phyloP scores from a whole-genome alignment of 2,888 invertebrate species.

The Parnassius smintheus region DNA sequence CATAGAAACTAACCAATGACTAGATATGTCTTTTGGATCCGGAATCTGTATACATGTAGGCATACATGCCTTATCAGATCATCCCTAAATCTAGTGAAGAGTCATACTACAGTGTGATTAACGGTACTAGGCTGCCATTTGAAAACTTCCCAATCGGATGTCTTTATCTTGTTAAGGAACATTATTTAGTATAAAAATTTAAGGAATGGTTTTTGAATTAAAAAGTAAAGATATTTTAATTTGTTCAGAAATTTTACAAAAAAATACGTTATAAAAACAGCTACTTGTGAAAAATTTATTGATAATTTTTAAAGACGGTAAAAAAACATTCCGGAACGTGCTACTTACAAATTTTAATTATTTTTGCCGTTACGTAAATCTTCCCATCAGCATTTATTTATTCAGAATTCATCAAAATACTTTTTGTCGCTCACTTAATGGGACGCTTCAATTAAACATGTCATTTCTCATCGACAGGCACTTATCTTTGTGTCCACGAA shows the following conservation, averaged over 20 bases:
- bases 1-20: too few species aligned
- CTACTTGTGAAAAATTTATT: conserved; percentile 14
- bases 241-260: neutral
- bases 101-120: too few species aligned
- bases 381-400: conserved; percentile 30
- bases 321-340: conserved; percentile 12
- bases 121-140: too few species aligned
- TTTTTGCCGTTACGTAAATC: conserved; percentile 20
- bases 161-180: too few species aligned
- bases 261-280: neutral
- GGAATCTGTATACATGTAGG: too few species aligned
- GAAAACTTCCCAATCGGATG: too few species aligned
- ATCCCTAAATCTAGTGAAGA: too few species aligned
- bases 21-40: too few species aligned
- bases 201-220: too few species aligned
- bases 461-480: conserved; percentile 36
- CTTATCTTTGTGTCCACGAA: conserved; percentile 32
- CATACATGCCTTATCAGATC: too few species aligned
- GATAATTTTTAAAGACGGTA: conserved; percentile 16
- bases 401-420: conserved; percentile 27
- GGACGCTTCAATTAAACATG: conserved; percentile 37
- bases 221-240: too few species aligned
- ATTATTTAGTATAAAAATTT: too few species aligned
- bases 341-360: conserved; percentile 20
- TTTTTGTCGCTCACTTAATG: conserved; percentile 30